Conservation (phyloP, 1,140 invertebrate species). For the Zaprionus nigranus region DNA sequence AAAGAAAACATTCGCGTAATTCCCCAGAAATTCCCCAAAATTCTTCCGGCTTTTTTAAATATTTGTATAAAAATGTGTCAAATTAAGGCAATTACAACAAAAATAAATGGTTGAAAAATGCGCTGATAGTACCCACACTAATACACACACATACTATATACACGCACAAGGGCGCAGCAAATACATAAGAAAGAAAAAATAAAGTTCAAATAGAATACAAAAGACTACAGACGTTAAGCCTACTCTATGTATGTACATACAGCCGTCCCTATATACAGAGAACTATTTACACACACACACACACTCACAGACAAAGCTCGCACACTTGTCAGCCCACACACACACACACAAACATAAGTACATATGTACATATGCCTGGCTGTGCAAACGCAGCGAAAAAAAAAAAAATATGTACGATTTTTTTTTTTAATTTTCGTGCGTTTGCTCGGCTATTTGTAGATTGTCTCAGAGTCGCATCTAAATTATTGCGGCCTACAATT, state of each 20-base stretch:
- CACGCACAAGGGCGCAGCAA: constrained; percentile 61
- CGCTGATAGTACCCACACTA: constrained; percentile 57
- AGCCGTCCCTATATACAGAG: constrained; percentile 29
- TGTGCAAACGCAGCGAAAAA: constrained; percentile 31
- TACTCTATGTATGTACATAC: not conserved
- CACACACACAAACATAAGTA: not conserved
- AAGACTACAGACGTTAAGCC: constrained; percentile 16
- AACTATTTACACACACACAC: constrained; percentile 43
- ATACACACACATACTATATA: constrained; percentile 14
- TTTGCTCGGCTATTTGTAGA: constrained; percentile 38
- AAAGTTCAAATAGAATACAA: constrained; percentile 38
- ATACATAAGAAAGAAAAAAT: constrained; percentile 48
- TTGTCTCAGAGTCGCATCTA: constrained; percentile 65
- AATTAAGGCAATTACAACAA: constrained; percentile 68
- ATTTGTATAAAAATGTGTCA: constrained; percentile 34
- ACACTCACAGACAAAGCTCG: constrained; percentile 10
- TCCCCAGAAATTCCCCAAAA: not conserved
- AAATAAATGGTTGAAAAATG: constrained; percentile 46
- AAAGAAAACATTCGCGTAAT: not conserved
- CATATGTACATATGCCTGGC: not conserved
- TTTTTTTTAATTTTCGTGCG: constrained; percentile 8
- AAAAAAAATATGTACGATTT: constrained; percentile 37
- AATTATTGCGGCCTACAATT: constrained; percentile 74
- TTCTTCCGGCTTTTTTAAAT: not conserved
- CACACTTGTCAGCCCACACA: constrained; percentile 35